phyloP scores from a whole-genome alignment of 2,888 invertebrate genomes.

The Nephrotoma appendiculata region DNA sequence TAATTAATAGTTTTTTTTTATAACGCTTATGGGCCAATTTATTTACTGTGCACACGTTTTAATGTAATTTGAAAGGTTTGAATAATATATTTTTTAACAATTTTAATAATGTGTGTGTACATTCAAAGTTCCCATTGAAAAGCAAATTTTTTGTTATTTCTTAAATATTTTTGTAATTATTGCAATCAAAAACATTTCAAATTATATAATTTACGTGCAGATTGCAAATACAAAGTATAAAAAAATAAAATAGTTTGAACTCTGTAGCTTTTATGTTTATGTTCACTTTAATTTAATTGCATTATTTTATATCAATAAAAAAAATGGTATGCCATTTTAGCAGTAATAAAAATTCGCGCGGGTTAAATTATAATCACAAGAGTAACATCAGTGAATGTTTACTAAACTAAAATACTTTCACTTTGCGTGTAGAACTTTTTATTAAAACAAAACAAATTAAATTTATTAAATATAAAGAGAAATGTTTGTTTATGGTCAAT shows the following conservation, averaged over 20 bases:
- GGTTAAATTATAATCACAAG: neutral
- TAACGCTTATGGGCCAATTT: neutral
- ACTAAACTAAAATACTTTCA: neutral
- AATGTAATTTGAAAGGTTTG: neutral
- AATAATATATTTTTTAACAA: neutral
- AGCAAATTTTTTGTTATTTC: neutral
- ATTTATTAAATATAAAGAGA: neutral
- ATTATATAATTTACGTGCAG: neutral
- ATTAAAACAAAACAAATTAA: neutral
- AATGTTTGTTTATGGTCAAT: neutral
- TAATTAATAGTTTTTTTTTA: neutral
- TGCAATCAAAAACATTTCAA: neutral
- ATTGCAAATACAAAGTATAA: neutral
- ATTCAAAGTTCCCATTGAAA: neutral
- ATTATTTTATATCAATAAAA: neutral
- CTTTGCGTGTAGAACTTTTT: neutral
- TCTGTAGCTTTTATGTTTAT: neutral
- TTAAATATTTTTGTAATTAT: neutral
- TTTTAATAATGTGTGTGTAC: neutral
- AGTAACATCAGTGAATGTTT: neutral
- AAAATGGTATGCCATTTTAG: neutral
- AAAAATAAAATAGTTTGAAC: neutral
- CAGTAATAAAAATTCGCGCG: neutral
- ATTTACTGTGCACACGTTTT: neutral
- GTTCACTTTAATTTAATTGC: neutral